Base-by-base conservation (phyloP, 2,113 vertebrate species). In the Strigops habroptila region DNA sequence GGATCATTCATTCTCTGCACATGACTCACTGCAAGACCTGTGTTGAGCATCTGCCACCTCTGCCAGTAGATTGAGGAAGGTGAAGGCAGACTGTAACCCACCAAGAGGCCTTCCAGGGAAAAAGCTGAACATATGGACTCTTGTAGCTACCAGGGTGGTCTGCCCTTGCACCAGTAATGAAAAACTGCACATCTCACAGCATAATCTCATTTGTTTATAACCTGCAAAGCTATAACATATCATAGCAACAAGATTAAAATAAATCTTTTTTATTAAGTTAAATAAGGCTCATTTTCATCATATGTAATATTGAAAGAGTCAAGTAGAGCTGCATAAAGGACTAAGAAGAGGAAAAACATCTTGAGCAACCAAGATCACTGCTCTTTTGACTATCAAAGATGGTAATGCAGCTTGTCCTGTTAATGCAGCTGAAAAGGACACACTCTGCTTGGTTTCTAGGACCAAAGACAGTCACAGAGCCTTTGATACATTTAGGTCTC, bases 41-140 rank as follows among this genome's bases (percentile, higher is more conserved):
- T 11, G 46, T 88, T 44, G 44, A 96, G 92, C 92, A 88, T 90
- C 92, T 92, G 87, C 51, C 65, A 31, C 91, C 71, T 88, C 71
- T 81, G 88, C 65, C 74, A 73, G 82, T 12, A 60, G 62, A 44
- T 0, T 60, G 79, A 43, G 15, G 52, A 35, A 30, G 79, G 21
- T 15, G 51, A 33, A 17, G 18, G 39, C 57, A 93, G 86, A 52
- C 64, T 81, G 43, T 4, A 78, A 78, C 44, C 48, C 62, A 94
- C 44, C 62, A 39, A 79, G 81, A 88, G 57, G 57, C n/a, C 44
- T 43, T 44, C 12, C 80, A 91, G 37, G 52, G 43, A 18, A 80
- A 86, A 86, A 43, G 19, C 46, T 80, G 43, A 92, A 55, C 53
- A 31, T 57, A 71, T 6, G 37, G 76, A 25, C 69, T 41, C 4